Evolutionary conservation across 2,888 invertebrate genomes (phyloP), one percentile per base, ranked within the genome.

Genomic region (Icerya purchasi): DNA sequence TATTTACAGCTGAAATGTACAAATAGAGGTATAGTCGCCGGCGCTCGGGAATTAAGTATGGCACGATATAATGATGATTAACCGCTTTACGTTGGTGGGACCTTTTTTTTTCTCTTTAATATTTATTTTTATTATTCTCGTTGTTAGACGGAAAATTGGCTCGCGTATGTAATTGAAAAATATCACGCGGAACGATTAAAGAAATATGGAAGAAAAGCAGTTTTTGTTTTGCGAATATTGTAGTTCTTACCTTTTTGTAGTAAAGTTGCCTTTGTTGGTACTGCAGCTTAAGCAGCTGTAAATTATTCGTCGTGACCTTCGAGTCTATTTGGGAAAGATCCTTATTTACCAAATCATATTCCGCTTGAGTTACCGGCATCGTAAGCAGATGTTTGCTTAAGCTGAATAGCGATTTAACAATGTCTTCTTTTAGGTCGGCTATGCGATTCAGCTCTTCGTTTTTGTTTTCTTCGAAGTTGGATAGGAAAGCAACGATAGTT

Each of bases 401-500:
- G 65, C 80, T 78, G 66, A 81, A 81, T 64, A 86, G 71, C 2
- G 79, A 72, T 25, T 77, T 76, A 2, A 83, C 79, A 53, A 84
- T 77, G 59, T 77, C 78, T 60, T 74, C 74, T 68, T 86, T 83
- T 19, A 82, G 67, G 60, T 78, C 76, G 1, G 72, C 71, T 5
- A 84, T 75, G 66, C 79, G 80, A 14, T 78, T 77, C 63, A 76
- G 71, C 70, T 86, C 85, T 51, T 78, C 77, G 5, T 73, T 74
- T 62, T 81, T 78, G 62, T 74, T 78, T 36, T 78, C 76, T 64
- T 82, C 81, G 67, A 80, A 83, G 0, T 76, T 75, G 0, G 76
- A 72, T 72, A 86, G 76, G 67, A 88, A 88, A 20, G 78, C 74
- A 65, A 87, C 85, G 79, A 89, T 87, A 1, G 82, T 81, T 70